Conservation (phyloP, 2,113 vertebrate species). For the Pagrus major region DNA sequence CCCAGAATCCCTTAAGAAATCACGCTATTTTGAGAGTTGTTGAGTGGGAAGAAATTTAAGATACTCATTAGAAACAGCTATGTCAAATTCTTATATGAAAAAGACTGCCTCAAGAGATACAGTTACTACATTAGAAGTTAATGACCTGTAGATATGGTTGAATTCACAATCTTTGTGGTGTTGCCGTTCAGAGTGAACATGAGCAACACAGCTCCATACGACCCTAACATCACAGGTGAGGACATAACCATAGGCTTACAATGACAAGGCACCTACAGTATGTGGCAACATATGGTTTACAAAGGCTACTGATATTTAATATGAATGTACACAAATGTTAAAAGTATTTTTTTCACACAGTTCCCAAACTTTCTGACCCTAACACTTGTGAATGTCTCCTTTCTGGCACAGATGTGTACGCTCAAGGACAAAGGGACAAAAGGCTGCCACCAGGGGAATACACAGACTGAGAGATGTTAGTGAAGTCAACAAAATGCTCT, state of each 20-base stretch:
- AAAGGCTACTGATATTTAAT: neutral
- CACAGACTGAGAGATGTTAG: conserved; percentile 90
- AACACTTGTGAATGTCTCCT: too few species aligned
- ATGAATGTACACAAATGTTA: neutral
- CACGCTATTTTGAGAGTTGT: too few species aligned
- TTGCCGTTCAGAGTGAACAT: conserved; percentile 94
- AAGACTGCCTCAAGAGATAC: neutral
- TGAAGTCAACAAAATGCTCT: conserved; percentile 92
- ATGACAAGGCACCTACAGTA: too few species aligned
- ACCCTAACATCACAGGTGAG: conserved; percentile 93
- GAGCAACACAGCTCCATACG: conserved; percentile 92
- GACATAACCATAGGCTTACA: too few species aligned
- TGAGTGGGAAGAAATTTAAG: too few species aligned
- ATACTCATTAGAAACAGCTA: too few species aligned
- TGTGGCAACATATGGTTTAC: neutral
- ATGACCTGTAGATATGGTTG: conserved; percentile 87
- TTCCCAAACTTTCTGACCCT: neutral
- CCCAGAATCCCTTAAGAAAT: too few species aligned
- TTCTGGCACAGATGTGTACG: conserved; percentile 86
- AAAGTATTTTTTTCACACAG: neutral
- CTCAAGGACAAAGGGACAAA: conserved; percentile 87
- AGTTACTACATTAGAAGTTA: neutral
- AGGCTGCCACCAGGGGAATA: conserved; percentile 82
- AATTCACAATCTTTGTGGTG: conserved; percentile 80
- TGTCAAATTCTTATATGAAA: too few species aligned